Evolutionary conservation across 2,113 vertebrate species (phyloP), one percentile per base, ranked within the genome.

Genomic region (Ctenodactylus gundi): DNA sequence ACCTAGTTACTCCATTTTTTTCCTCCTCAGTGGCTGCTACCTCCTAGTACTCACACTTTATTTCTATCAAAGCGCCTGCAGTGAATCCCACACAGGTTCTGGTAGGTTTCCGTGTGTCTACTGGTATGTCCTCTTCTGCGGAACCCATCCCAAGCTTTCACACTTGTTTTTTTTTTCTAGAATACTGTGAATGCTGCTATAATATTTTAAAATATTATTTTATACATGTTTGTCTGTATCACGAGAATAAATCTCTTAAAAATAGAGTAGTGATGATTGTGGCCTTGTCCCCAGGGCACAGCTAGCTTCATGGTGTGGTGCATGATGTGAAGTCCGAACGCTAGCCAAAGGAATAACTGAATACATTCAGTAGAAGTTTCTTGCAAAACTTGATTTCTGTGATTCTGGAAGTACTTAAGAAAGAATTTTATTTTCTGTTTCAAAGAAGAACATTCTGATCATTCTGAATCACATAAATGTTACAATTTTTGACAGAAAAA

Each of bases 81-180:
- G 23, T 34, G 27, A 39, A 34, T 58, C 34, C 13, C 4, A 6
- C n/a, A 0, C 27, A n/a, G 64, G 20, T 12, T 0, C 88, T 7
- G 27, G 2, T 7, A 31, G 2, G 18, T 6, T 41, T 10, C 27
- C 36, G 0, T 21, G 17, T 77, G n/a, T 91, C 15, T 53, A 1
- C 4, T n/a, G 4, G 4, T 8, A 1, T 23, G 29, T 27, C 5
- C 11, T 44, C 12, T 15, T 62, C 4, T 70, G 3, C 34, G n/a
- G 49, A 51, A 49, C 1, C 6, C 51, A 17, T 49, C 46, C 1
- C 20, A 60, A 12, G 11, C 2, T 8, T 34, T 75, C 18, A 51
- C 23, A 58, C 27, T 36, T 77, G 27, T 44, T 39, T 57, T 57
- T 39, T 57, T 57, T 39, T 65, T 29, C 21, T 44, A 29, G 25